Conservation (phyloP, 2,113 vertebrate genomes). For the Ceyx margarethae region DNA sequence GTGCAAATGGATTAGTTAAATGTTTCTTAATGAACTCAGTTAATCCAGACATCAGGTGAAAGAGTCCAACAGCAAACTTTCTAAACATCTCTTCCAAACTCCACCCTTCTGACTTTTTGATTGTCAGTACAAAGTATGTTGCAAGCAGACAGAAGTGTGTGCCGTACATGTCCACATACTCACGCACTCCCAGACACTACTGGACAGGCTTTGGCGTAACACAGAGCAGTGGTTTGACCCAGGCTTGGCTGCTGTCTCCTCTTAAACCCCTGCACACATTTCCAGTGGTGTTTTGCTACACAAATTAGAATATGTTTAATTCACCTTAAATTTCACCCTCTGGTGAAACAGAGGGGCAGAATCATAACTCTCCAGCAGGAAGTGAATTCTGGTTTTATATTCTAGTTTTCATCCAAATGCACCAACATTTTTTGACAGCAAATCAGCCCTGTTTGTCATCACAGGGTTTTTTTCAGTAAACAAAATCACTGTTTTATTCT, state of each 20-base stretch:
- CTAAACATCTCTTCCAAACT: not conserved
- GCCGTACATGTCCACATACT: not conserved
- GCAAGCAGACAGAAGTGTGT: not conserved
- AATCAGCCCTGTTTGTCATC: not conserved
- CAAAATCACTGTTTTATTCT: not conserved
- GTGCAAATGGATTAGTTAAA: not conserved
- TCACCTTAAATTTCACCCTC: not conserved
- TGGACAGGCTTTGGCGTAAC: not conserved
- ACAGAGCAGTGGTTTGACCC: not conserved
- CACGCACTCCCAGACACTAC: not conserved
- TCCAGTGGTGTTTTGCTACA: not conserved
- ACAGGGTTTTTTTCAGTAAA: not conserved
- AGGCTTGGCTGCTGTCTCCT: not conserved
- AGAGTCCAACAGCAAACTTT: not conserved
- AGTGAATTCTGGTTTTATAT: not conserved
- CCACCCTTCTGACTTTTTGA: not conserved
- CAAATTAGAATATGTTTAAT: not conserved
- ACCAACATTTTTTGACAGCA: not conserved
- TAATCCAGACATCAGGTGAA: not conserved
- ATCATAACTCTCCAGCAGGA: not conserved
- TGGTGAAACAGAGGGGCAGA: not conserved
- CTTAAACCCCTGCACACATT: not conserved
- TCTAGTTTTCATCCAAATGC: not conserved
- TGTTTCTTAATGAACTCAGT: slow-evolving; percentile 5
- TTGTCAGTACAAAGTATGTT: not conserved